Conservation (phyloP, 2,888 invertebrate genomes). For the Aphidius colemani region DNA sequence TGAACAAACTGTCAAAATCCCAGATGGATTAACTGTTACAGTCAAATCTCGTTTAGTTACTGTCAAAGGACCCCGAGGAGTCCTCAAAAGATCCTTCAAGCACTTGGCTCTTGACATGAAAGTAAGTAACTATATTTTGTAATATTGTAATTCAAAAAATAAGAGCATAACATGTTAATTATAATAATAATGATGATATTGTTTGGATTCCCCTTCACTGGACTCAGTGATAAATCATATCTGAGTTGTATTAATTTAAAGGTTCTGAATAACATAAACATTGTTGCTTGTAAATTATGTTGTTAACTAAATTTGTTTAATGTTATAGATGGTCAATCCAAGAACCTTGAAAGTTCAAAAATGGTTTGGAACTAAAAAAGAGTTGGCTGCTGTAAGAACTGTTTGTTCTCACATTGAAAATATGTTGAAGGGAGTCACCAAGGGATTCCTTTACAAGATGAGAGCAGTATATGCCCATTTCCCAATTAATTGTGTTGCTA, state of each 20-base stretch:
- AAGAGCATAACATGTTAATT: not conserved
- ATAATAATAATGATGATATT: constrained; percentile 45
- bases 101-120: constrained; percentile 95
- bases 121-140: constrained; percentile 49
- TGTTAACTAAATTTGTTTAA: not conserved
- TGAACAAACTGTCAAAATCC: constrained; percentile 93
- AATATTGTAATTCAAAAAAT: constrained; percentile 11
- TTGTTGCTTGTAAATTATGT: not conserved
- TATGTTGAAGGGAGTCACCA: constrained; percentile 93
- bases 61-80: constrained; percentile 93
- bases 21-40: constrained; percentile 83
- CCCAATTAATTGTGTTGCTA: constrained; percentile 98
- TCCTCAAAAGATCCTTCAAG: constrained; percentile 89
- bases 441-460: constrained; percentile 99
- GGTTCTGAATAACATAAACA: not conserved
- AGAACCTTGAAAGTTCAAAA: constrained; percentile 86
- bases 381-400: constrained; percentile 96
- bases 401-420: constrained; percentile 99
- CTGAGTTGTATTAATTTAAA: constrained; percentile 44
- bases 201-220: constrained; percentile 57
- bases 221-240: constrained; percentile 51
- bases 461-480: constrained; percentile 99
- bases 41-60: constrained; percentile 91
- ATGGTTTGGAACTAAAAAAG: constrained; percentile 98
- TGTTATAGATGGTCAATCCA: constrained; percentile 70